Evolutionary conservation across 2,888 invertebrate species (phyloP).

Genomic region (Fissipunctia ypsillon): DNA sequence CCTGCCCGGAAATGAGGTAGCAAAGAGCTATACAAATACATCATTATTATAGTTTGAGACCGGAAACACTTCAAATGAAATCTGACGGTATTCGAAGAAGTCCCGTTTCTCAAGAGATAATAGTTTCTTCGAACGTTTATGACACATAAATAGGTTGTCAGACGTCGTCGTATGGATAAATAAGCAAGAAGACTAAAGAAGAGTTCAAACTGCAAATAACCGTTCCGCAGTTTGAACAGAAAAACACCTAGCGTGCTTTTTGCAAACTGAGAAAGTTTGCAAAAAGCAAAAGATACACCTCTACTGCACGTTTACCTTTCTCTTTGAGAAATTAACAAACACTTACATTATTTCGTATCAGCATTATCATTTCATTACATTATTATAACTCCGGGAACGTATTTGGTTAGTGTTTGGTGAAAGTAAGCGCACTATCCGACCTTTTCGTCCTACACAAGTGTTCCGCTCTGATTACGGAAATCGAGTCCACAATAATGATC

Average conservation of each 20-base stretch:
- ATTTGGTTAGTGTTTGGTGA: constrained; percentile 39
- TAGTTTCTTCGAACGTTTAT: constrained; percentile 6
- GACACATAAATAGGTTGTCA: background rate
- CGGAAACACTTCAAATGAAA: constrained; percentile 37
- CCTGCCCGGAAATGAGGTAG: constrained; percentile 30
- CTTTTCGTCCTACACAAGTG: constrained; percentile 39
- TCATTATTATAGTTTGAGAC: background rate
- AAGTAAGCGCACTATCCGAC: constrained; percentile 39
- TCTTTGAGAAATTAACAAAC: constrained; percentile 3
- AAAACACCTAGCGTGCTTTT: background rate
- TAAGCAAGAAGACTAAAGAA: background rate
- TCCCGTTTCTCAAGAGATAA: constrained; percentile 12
- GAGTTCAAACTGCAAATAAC: background rate
- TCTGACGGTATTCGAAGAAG: constrained; percentile 21
- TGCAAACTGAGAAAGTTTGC: constrained; percentile 2
- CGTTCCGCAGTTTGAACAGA: background rate
- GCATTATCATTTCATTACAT: constrained; percentile 20
- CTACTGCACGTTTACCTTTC: background rate
- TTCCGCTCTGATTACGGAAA: constrained; percentile 54
- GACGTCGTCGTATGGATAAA: too few species aligned
- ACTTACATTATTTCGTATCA: constrained; percentile 1
- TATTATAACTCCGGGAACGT: constrained; percentile 7
- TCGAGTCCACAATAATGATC: constrained; percentile 20
- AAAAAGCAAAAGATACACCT: background rate
- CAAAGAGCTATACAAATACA: constrained; percentile 34